Base-by-base conservation (phyloP, 1,140 invertebrate genomes). In the Mercenaria mercenaria region DNA sequence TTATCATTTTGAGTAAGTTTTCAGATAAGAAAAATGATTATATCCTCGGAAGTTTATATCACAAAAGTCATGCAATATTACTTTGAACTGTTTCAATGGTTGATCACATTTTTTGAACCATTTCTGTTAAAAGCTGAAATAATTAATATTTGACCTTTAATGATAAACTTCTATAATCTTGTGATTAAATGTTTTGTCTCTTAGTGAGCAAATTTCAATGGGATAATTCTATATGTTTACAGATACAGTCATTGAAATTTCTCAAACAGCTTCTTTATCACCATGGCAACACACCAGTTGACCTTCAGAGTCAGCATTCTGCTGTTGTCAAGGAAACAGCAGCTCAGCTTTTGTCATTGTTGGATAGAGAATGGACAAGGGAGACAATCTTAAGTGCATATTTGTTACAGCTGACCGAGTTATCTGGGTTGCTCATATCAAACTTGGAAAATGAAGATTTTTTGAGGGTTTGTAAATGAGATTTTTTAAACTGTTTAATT, bases 401-500 rank as follows among this genome's bases (percentile, higher is more conserved):
- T 85, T 76, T 85, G 50, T 56, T 47, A 74, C 11, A 56, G 43
- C 43, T 85, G 47, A 85, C 64, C n/a, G 67, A 85, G 67, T 85
- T 74, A 56, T 67, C 83, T 56, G 69, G 29, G 20, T 56, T 74
- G 15, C 43, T 85, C 15, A 37, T 76, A 47, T 2, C 37, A 34
- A 20, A 74, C 10, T 13, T 85, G 20, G 37, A 41, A 56, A 85
- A 85, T 72, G 50, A 39, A 56, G 61, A 72, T 56, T 20, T 76
- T 85, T 56, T 74, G 18, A 72, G 37, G 83, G 83, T 85, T 39
- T 32, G 20, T 67, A 47, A 37, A 23, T 8, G 2, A 15, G 10
- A n/a, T 64, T 64, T 15, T 10, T 64, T 64, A 13, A n/a, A n/a
- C n/a, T n/a, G n/a, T n/a, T n/a, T n/a, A n/a, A n/a, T n/a, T n/a